Base-by-base conservation (phyloP, 2,888 invertebrate genomes). In the Caenorhabditis sp. region DNA sequence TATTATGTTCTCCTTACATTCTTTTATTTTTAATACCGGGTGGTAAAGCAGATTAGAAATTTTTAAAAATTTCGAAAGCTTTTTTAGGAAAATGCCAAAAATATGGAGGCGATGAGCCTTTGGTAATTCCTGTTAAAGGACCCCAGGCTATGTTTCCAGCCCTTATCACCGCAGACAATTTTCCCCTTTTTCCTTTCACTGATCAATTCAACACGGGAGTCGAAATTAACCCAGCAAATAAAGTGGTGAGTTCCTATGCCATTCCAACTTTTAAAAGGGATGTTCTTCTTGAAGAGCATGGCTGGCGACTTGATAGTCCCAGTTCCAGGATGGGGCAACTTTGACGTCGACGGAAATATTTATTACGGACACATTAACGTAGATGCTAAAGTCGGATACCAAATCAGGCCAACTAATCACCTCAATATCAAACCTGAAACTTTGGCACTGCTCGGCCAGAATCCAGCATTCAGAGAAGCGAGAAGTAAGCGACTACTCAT, bases 261-360 rank as follows among this genome's bases (percentile, higher is more conserved):
- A n/a, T n/a, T n/a, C n/a, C n/a, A n/a, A 31, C 31, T 31, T 31
- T 31, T 7, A 5, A 24, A 10, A 47, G 28, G 3, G 51, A 63
- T 22, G 6, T n/a, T 54, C 7, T 24, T 61, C 31, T 82, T 81
- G 26, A 44, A 90, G 90, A 87, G 89, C 24, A 38, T 89, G 80
- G 88, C 90, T 10, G 90, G 90, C 0, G 89, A 90, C 68, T 59
- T 90, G 70, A 90, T 89, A 38, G 75, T 90, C 16, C 90, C 90
- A 5, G 80, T 90, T n/a, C 90, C 90, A 1, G 90, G 89, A n/a
- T 90, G 90, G 91, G 91, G 91, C 12, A 89, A 90, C 56, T 89
- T 86, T 35, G 91, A 91, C 61, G 81, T 91, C 24, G 90, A 90
- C 66, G 88, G 88, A 7, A 90, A 89, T 70, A 51, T 90, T 12